These are phyloP conservation scores for Hydrozoanthus gracilis DNA, from an alignment of 92 coral and sea anemone species.

Conservation along the genomic window DNA sequence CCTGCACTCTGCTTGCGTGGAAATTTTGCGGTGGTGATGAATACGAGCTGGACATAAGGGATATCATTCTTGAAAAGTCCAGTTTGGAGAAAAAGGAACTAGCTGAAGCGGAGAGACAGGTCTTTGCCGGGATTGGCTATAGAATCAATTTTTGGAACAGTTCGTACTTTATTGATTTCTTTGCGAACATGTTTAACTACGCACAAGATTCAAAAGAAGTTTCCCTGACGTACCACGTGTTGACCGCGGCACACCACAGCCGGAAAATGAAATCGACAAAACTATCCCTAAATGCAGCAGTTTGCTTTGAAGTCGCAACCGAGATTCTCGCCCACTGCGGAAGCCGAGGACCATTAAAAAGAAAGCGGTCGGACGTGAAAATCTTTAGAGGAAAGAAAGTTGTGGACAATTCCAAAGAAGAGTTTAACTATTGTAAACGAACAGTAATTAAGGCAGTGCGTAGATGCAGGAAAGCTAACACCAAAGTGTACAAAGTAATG, in stretches of 20 bases:
- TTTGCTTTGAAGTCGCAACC: conserved; percentile 10
- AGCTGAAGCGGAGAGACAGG: conserved; percentile 15
- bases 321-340: conserved; percentile 10
- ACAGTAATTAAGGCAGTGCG: conserved; percentile 14
- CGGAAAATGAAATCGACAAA: background rate
- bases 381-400: conserved; percentile 2
- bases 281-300: conserved; percentile 25
- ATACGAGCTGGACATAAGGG: background rate
- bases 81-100: background rate
- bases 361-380: conserved; percentile 19
- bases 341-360: conserved; percentile 6
- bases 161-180: background rate
- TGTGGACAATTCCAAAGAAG: background rate
- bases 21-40: conserved; percentile 24
- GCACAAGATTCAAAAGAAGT: conserved; percentile 31
- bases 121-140: conserved; percentile 1
- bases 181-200: conserved; percentile 1
- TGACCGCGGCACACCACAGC: conserved; percentile 9
- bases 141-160: conserved; percentile 31
- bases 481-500: background rate
- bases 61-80: background rate
- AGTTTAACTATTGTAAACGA: background rate
- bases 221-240: background rate
- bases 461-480: background rate
- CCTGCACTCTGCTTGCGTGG: conserved; percentile 10